These are phyloP conservation scores for Crepidodera aurea DNA, from an alignment of 2,888 invertebrate species.

Conservation along the genomic window DNA sequence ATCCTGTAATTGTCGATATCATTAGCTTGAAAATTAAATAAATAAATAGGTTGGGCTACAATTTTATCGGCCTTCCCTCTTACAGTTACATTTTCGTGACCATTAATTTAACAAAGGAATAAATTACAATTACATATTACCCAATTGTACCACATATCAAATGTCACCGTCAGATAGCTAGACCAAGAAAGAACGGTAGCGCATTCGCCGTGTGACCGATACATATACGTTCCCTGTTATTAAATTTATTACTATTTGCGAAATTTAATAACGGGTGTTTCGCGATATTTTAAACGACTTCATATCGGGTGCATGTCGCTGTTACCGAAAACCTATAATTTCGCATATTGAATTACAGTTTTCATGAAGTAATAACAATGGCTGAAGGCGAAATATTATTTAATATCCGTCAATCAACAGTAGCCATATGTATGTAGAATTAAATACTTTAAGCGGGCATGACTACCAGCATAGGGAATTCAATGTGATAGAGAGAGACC, in stretches of 20 bases:
- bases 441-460: too few species aligned
- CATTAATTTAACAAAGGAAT: not conserved
- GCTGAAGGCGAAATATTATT: not conserved
- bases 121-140: not conserved
- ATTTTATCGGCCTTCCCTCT: too few species aligned
- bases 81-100: not conserved
- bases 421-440: too few species aligned
- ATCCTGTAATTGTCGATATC: too few species aligned
- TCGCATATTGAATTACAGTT: slow-evolving; percentile 12
- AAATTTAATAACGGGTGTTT: slow-evolving; percentile 25
- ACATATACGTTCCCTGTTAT: not conserved
- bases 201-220: slow-evolving; percentile 2
- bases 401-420: not conserved
- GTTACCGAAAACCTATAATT: slow-evolving; percentile 5
- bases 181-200: not conserved
- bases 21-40: too few species aligned
- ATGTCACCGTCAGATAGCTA: slow-evolving; percentile 2
- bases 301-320: not conserved
- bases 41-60: too few species aligned
- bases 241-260: slow-evolving; percentile 20
- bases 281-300: slow-evolving; percentile 8
- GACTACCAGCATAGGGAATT: too few species aligned
- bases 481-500: too few species aligned
- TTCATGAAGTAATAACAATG: not conserved
- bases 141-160: slow-evolving; percentile 14